Evolutionary conservation across 2,888 invertebrate species (phyloP).

Genomic region (Sepiola atlantica): DNA sequence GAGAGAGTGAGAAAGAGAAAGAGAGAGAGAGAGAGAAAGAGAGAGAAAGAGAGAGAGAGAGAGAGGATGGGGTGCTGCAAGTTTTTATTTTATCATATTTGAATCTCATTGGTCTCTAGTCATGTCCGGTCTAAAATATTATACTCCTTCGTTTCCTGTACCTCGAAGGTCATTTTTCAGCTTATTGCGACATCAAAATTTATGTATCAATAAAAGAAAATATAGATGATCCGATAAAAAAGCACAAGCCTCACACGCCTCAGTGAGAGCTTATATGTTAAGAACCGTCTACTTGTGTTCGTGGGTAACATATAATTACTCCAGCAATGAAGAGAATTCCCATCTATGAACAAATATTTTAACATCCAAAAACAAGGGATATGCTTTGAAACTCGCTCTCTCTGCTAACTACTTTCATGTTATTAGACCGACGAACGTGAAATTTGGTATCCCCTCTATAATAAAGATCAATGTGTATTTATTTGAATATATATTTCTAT

Average conservation of each 20-base stretch:
- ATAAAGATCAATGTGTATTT: too few relatives aligned
- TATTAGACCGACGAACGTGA: too few relatives aligned
- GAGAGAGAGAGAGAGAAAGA: not conserved
- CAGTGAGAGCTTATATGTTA: not conserved
- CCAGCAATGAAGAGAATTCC: too few relatives aligned
- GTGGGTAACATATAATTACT: too few relatives aligned
- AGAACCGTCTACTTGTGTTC: not conserved
- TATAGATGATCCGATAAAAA: not conserved
- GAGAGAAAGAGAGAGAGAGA: not conserved
- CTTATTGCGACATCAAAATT: not conserved
- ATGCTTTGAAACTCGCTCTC: too few relatives aligned
- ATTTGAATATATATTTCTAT: too few relatives aligned
- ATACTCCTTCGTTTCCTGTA: not conserved
- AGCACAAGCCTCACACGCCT: not conserved
- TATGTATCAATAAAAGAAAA: slow-evolving; percentile 15
- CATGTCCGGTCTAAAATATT: not conserved
- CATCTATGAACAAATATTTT: too few relatives aligned
- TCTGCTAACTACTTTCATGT: too few relatives aligned
- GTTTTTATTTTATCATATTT: not conserved
- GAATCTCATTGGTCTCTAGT: not conserved
- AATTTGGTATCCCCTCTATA: too few relatives aligned
- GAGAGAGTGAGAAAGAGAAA: not conserved
- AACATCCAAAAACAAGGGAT: too few relatives aligned
- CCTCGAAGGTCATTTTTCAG: not conserved
- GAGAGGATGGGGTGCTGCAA: not conserved